phyloP scores from a whole-genome alignment of 2,113 vertebrate species.

The Leptobrachium ailaonicum region DNA sequence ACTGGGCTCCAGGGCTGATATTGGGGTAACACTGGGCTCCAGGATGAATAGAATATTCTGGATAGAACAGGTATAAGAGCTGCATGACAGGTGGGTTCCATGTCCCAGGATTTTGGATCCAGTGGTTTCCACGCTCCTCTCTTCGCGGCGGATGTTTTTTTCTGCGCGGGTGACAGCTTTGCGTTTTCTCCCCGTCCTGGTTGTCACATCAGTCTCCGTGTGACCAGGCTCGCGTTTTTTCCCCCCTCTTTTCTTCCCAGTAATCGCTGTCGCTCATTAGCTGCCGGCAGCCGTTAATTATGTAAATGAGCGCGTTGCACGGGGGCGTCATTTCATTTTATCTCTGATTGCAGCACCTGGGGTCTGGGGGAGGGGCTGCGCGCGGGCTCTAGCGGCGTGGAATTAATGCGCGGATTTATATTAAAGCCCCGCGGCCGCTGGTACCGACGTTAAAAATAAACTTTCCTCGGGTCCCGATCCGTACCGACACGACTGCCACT shows the following conservation, averaged over 20 bases:
- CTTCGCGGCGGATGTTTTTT: no score
- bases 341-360: slow-evolving; percentile 50
- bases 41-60: no score
- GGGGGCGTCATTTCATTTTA: slow-evolving; percentile 43
- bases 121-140: no score
- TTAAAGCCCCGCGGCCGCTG: slow-evolving; percentile 30
- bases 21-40: no score
- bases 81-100: no score
- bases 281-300: slow-evolving; percentile 49
- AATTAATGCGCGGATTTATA: slow-evolving; percentile 50
- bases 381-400: slow-evolving; percentile 41
- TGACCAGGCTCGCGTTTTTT: slow-evolving; percentile 31
- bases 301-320: slow-evolving; percentile 43
- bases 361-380: slow-evolving; percentile 29
- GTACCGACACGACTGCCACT: neutral
- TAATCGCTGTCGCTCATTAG: slow-evolving; percentile 46
- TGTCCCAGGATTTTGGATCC: no score
- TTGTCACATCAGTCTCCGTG: neutral
- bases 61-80: no score
- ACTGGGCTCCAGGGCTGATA: no score
- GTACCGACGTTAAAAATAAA: slow-evolving; percentile 43
- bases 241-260: slow-evolving; percentile 35
- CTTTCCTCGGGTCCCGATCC: neutral
- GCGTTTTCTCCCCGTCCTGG: no score
- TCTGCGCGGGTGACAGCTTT: no score